Evolutionary conservation across 30 jellyfish, hydroid and myxozoan species (phyloP), one percentile per base, ranked within the genome.

Genomic region (Aurelia sp.): DNA sequence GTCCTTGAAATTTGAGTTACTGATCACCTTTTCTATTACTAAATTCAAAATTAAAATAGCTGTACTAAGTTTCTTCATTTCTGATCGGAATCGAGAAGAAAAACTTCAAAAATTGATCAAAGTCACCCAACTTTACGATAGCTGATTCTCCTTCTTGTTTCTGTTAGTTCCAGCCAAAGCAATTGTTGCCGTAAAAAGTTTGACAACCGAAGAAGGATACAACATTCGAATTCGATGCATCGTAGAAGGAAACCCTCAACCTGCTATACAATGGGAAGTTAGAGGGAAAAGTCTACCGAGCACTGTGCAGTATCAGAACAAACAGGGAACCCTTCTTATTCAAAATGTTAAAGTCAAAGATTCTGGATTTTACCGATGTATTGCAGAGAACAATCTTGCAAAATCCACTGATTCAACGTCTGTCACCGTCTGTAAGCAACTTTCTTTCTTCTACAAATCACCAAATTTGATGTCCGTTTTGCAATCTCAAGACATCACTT

Each of bases 91-190:
- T 13, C 16, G 9, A 44, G 55, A 5, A 44, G 55, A 2, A 44
- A 16, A 27, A 2, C 33, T 27, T 27, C 33, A 27, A 27, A 27
- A 27, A 27, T 27, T 27, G 33, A 27, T 27, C 33, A 27, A 27
- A 27, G 33, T 27, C 1, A 27, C 33, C 33, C 2, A 1, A 27
- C 33, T 27, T 27, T 27, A 2, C 33, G 33, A 27, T 27, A 27
- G 33, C 33, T 27, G 33, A 27, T 27, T 27, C 33, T 27, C 2
- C 9, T 13, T 44, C 9, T 44, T 8, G 3, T 31, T 21, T 30
- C 19, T 10, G 4, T 19, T 71, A 81, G 91, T 81, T 30, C 40
- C 60, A 50, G 84, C 91, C n/a, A 81, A 81, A 30, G 84, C 91
- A n/a, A 52, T 0, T 48, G 70, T 81, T 13, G 35, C 55, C 7